These are phyloP conservation scores for Pristionchus japonicus DNA, from an alignment of 2,888 invertebrate species.

Conservation along the genomic window DNA sequence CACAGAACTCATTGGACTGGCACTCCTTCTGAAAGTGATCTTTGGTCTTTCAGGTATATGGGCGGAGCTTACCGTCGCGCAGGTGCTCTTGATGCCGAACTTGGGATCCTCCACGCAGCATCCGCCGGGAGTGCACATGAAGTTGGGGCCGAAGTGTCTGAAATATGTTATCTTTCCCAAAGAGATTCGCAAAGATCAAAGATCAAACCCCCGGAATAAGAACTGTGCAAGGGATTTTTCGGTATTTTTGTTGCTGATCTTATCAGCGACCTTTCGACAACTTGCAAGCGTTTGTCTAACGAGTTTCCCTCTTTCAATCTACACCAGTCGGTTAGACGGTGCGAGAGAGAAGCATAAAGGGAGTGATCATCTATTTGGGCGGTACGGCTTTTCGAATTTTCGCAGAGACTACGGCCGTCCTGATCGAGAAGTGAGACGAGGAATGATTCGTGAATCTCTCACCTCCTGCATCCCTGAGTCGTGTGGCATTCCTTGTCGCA, in stretches of 20 bases:
- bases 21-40: slow-evolving; percentile 12
- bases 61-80: background rate
- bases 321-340: too few relatives aligned
- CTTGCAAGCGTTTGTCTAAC: too few relatives aligned
- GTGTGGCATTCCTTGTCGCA: slow-evolving; percentile 16
- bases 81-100: background rate
- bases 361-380: too few relatives aligned
- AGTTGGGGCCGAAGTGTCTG: background rate
- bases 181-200: background rate
- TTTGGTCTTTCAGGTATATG: too few relatives aligned
- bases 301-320: too few relatives aligned
- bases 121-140: background rate
- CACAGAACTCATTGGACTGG: slow-evolving; percentile 1
- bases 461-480: background rate
- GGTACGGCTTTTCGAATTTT: too few relatives aligned
- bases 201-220: background rate
- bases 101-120: background rate
- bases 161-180: too few relatives aligned
- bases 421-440: background rate
- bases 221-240: too few relatives aligned
- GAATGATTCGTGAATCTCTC: background rate
- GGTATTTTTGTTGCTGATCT: too few relatives aligned
- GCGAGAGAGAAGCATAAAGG: background rate
- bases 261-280: too few relatives aligned
- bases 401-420: too few relatives aligned